These are phyloP conservation scores for Pontoporia blainvillei DNA, from an alignment of 2,113 vertebrate species.

Conservation along the genomic window DNA sequence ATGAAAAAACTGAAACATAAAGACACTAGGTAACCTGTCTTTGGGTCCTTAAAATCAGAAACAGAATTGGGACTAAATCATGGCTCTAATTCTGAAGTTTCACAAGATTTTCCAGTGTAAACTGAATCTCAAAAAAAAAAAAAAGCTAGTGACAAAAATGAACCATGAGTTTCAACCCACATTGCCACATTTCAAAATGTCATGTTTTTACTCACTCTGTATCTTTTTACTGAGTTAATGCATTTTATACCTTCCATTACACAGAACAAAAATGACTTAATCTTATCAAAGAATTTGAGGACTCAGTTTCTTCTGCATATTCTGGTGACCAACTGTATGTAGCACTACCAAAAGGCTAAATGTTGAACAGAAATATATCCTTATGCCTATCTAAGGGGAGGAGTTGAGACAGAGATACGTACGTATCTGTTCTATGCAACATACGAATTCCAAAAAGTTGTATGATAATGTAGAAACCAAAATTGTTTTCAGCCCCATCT, in stretches of 20 bases:
- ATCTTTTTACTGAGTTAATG: conserved; percentile 11
- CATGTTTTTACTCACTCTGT: neutral
- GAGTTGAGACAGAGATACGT: neutral
- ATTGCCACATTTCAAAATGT: neutral
- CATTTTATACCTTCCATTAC: conserved; percentile 7
- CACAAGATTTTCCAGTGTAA: neutral
- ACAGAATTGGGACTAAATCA: neutral
- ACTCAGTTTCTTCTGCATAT: conserved; percentile 18
- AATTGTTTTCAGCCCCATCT: neutral
- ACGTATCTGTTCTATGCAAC: neutral
- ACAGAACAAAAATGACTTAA: conserved; percentile 36
- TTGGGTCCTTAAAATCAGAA: conserved; percentile 14
- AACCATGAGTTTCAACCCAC: conserved; percentile 30
- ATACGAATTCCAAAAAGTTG: neutral
- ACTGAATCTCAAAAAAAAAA: neutral
- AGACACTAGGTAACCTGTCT: neutral
- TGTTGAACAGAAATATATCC: neutral
- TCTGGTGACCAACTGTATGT: neutral
- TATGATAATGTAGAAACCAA: neutral
- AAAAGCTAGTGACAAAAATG: neutral
- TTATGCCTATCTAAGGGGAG: neutral
- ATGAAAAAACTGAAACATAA: conserved; percentile 33
- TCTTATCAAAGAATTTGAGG: conserved; percentile 31
- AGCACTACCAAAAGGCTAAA: neutral
- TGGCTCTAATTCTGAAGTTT: conserved; percentile 10